These are phyloP conservation scores for Elmis aenea DNA, from an alignment of 2,888 invertebrate species.

Conservation along the genomic window DNA sequence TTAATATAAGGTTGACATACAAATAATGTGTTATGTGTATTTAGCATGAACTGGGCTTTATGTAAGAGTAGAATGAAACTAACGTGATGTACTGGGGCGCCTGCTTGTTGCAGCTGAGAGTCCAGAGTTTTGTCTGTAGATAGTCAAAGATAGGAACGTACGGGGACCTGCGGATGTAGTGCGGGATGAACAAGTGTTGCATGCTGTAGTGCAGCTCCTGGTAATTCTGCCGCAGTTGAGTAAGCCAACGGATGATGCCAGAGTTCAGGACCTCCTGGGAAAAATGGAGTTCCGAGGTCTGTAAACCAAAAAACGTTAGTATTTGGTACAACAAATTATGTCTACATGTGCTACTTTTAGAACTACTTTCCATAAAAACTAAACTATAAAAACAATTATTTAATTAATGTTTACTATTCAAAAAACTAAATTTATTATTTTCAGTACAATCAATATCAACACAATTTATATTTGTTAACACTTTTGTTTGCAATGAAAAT, in stretches of 20 bases:
- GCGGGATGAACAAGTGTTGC: constrained; percentile 92
- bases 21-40: too few relatives aligned
- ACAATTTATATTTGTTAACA: too few relatives aligned
- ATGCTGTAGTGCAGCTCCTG: constrained; percentile 76
- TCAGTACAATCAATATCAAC: too few relatives aligned
- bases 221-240: constrained; percentile 74
- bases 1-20: too few relatives aligned
- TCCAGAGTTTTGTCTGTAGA: constrained; percentile 76
- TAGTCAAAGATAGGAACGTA: constrained; percentile 97
- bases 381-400: too few relatives aligned
- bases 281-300: constrained; percentile 95
- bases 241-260: constrained; percentile 90
- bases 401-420: too few relatives aligned
- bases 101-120: constrained; percentile 51
- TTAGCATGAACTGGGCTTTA: background rate
- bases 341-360: too few relatives aligned
- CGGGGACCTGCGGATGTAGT: constrained; percentile 96
- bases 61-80: constrained; percentile 36
- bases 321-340: constrained; percentile 1
- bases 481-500: too few relatives aligned
- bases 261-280: constrained; percentile 89
- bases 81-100: constrained; percentile 55
- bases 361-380: too few relatives aligned
- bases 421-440: too few relatives aligned
- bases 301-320: constrained; percentile 44